Evolutionary conservation across 2,113 vertebrate genomes (phyloP), one percentile per base, ranked within the genome.

Genomic region (Columbina picui): DNA sequence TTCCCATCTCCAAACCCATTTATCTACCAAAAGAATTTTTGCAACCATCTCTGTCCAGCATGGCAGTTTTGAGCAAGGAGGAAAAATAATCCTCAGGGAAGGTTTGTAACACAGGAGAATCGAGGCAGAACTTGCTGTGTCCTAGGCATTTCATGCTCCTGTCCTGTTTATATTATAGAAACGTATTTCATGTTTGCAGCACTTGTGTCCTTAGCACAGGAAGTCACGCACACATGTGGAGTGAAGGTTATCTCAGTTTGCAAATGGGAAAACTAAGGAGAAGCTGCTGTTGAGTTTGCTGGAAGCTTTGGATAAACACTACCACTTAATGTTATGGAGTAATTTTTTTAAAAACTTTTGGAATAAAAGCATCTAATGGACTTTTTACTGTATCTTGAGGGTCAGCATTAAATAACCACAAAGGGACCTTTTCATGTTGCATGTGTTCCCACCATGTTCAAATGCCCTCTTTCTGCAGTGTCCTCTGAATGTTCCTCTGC

Each of bases 221-320:
- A 57, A 47, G 63, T 52, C 14, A 9, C 0, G 0, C 7, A 7
- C 6, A 27, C 8, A 5, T 20, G 10, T 29, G 15, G 22, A 88
- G 38, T 68, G 41, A 86, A 84, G 4, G 27, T 55, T 90, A 9
- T 75, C 21, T 70, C n/a, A 34, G 13, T 64, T 71, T 60, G 32
- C 32, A 84, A 38, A 84, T 14, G 26, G 13, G 15, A 85, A 79
- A 77, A 55, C 41, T 57, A 78, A 68, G 52, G 12, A 82, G 90
- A 87, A 73, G 8, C 25, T 84, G 26, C 34, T 69, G 10, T 14
- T 77, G 59, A 49, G 5, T 61, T 90, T 47, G 4, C 41, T 89
- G 47, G 50, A 60, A 81, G 34, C 38, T 89, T 61, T 69, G 55
- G 30, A 14, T 57, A 85, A 94, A 47, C 9, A 16, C 27, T 89